A percentile compares a stretch with the other conserved stretches of the same genome.
These are phyloP conservation scores for Merluccius polli DNA, from an alignment of 2,797 vertebrate species.

Conservation along the genomic window DNA sequence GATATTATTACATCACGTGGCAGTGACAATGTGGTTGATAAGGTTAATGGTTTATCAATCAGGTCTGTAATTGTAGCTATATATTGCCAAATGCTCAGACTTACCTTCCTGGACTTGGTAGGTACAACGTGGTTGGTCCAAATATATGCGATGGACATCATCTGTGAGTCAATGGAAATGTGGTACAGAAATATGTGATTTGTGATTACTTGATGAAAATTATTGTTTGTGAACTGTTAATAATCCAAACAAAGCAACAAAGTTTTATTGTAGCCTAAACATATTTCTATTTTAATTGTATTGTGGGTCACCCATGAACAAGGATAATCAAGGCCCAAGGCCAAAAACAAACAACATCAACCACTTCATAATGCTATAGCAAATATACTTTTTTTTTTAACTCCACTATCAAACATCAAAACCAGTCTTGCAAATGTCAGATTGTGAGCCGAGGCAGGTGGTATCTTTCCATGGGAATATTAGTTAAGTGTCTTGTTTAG, in stretches of 20 bases:
- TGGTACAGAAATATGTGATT: constrained; percentile 49
- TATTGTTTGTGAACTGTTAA: constrained; percentile 52
- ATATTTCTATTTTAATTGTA: constrained; percentile 42
- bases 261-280: constrained; percentile 42
- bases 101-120: constrained; percentile 44
- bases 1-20: constrained; percentile 25
- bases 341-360: constrained; percentile 19
- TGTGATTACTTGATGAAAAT: constrained; percentile 56
- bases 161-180: constrained; percentile 52
- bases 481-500: constrained; percentile 28
- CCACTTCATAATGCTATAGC: constrained; percentile 41
- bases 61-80: constrained; percentile 26
- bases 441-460: constrained; percentile 27
- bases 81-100: constrained; percentile 38
- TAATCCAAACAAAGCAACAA: constrained; percentile 43
- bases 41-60: constrained; percentile 10
- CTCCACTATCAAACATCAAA: constrained; percentile 26
- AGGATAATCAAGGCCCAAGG: constrained; percentile 27
- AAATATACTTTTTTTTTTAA: constrained; percentile 14
- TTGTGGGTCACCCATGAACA: constrained; percentile 23
- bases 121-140: constrained; percentile 41
- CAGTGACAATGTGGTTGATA: neutral
- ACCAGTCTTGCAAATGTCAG: constrained; percentile 24
- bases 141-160: constrained; percentile 46
- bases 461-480: constrained; percentile 24